phyloP scores from a whole-genome alignment of 2,888 invertebrate species.

The Pterobdella sp. region DNA sequence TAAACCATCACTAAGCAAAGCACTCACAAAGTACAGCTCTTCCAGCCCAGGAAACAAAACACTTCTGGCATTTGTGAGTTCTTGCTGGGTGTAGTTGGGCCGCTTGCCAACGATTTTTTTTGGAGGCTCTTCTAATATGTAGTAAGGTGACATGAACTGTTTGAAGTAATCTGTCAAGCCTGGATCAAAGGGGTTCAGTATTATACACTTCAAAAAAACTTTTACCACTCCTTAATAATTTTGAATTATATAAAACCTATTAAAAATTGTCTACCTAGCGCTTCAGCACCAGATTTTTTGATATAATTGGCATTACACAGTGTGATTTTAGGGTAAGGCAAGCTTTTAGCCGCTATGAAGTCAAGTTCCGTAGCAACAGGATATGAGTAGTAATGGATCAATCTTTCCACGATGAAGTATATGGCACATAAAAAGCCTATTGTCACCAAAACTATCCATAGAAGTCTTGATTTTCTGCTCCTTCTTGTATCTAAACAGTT shows the following conservation, averaged over 20 bases:
- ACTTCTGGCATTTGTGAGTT: neutral
- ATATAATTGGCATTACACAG: neutral
- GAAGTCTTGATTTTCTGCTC: no score
- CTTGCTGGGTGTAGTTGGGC: neutral
- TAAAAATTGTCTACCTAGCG: neutral
- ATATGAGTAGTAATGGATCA: neutral
- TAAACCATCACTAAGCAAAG: no score
- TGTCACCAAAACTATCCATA: no score
- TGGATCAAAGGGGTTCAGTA: no score
- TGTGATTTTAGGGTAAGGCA: neutral
- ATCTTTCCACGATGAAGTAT: neutral
- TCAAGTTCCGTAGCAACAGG: neutral
- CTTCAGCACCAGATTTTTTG: neutral
- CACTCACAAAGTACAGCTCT: neutral
- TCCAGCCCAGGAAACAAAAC: neutral
- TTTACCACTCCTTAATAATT: no score
- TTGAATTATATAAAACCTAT: no score
- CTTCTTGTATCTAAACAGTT: no score
- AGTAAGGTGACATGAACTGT: neutral
- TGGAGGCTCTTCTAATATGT: neutral
- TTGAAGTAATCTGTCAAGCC: neutral
- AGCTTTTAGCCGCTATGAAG: neutral
- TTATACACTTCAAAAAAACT: no score
- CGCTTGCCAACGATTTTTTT: neutral
- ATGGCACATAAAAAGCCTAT: no score